phyloP scores from a whole-genome alignment of 2,797 vertebrate genomes.

The Ctenochaetus hawaiiensis region DNA sequence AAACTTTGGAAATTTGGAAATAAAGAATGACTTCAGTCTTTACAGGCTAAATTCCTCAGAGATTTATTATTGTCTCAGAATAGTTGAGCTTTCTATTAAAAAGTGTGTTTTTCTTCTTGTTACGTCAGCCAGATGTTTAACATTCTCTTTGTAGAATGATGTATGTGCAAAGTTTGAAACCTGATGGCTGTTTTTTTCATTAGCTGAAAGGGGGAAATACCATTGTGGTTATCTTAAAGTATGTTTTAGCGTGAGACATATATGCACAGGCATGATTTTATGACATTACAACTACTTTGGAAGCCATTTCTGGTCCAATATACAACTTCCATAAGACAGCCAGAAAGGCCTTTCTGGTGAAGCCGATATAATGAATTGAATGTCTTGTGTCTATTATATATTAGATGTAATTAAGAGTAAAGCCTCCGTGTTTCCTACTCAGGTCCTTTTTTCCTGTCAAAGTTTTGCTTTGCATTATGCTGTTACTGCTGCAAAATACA shows the following conservation, averaged over 20 bases:
- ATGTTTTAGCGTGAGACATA: background rate
- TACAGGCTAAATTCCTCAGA: background rate
- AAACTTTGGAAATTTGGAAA: slow-evolving; percentile 10
- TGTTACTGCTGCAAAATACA: too few species aligned
- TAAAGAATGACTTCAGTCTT: slow-evolving; percentile 1
- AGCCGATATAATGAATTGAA: too few species aligned
- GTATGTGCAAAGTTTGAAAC: background rate
- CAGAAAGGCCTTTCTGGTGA: background rate
- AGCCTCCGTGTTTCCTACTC: too few species aligned
- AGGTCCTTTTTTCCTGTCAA: too few species aligned
- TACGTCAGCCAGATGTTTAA: slow-evolving; percentile 4
- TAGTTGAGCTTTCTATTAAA: background rate
- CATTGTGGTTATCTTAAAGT: background rate
- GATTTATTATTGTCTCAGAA: too few species aligned
- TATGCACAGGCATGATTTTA: background rate
- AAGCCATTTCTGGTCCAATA: background rate
- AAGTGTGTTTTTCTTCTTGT: background rate
- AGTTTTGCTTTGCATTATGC: too few species aligned
- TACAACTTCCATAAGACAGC: background rate
- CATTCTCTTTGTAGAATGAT: background rate
- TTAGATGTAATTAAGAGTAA: too few species aligned
- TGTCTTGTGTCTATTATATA: background rate
- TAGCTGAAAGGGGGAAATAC: background rate
- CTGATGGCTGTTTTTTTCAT: background rate
- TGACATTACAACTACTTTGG: background rate